A percentile compares a stretch with the other conserved stretches of the same genome.
Evolutionary conservation across 2,888 invertebrate genomes (phyloP).

Genomic region (Adelphocoris suturalis): DNA sequence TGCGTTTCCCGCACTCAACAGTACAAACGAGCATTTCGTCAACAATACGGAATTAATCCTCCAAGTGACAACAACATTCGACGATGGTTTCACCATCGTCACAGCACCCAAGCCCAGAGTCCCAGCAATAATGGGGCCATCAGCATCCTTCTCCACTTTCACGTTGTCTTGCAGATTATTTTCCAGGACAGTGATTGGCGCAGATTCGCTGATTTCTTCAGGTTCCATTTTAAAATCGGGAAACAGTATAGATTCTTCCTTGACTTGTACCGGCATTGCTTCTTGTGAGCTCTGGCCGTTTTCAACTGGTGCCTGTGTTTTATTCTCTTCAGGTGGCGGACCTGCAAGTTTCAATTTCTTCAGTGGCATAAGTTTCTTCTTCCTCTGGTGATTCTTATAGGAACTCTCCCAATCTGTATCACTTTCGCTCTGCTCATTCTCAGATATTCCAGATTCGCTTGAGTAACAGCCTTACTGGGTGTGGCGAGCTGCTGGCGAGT

Average conservation of each 20-base stretch:
- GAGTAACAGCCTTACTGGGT: neutral
- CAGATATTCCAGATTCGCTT: neutral
- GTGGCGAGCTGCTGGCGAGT: too few relatives aligned
- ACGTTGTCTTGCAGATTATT: neutral
- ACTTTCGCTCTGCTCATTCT: conserved; percentile 51
- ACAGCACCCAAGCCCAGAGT: neutral
- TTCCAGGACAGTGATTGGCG: neutral
- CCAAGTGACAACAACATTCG: too few relatives aligned
- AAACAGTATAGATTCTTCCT: neutral
- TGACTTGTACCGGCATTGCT: neutral
- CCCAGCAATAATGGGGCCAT: neutral
- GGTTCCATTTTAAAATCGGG: conserved; percentile 56
- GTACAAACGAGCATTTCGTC: too few relatives aligned
- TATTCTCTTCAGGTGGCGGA: neutral
- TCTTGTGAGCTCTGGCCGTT: neutral
- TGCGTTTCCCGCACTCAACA: conserved; percentile 73
- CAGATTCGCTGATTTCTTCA: neutral
- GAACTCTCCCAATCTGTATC: conserved; percentile 72
- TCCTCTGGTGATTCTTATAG: conserved; percentile 67
- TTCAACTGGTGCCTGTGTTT: neutral
- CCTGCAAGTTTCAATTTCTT: neutral
- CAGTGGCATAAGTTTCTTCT: conserved; percentile 51
- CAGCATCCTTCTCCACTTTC: neutral
- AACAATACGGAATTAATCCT: too few relatives aligned
- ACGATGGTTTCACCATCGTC: too few relatives aligned